phyloP scores from a whole-genome alignment of 2,113 vertebrate species.

The Hystrix brachyura region DNA sequence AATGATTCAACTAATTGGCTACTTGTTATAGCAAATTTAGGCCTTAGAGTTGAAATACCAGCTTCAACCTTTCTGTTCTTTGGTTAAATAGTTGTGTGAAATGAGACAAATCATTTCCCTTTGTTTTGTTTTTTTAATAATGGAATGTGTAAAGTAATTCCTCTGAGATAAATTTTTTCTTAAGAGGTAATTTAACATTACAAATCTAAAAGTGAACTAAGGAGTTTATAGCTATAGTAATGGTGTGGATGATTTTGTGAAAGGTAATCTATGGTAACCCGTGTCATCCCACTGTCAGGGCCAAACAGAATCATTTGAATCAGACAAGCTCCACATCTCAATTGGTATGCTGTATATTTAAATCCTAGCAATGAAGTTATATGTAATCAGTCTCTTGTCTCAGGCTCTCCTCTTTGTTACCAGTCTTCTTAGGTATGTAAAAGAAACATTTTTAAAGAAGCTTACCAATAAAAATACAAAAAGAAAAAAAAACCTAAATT shows the following conservation, averaged over 20 bases:
- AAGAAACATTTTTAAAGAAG: conserved; percentile 71
- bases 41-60: conserved; percentile 57
- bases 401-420: conserved; percentile 72
- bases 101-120: conserved; percentile 63
- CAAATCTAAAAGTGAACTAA: conserved; percentile 63
- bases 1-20: conserved; percentile 65
- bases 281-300: conserved; percentile 63
- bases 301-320: conserved; percentile 62
- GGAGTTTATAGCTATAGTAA: conserved; percentile 57
- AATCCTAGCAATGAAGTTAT: conserved; percentile 74
- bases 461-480: conserved; percentile 69
- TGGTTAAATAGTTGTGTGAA: conserved; percentile 45
- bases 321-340: conserved; percentile 60
- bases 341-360: conserved; percentile 75
- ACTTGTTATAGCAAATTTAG: conserved; percentile 67
- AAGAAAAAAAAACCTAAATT: conserved; percentile 60
- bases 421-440: conserved; percentile 68
- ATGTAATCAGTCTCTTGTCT: conserved; percentile 66
- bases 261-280: conserved; percentile 46
- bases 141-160: conserved; percentile 59
- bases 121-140: conserved; percentile 61
- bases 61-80: conserved; percentile 71
- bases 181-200: conserved; percentile 57
- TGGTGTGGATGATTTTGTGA: conserved; percentile 71
- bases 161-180: conserved; percentile 54